Base-by-base conservation (phyloP, 2,113 vertebrate genomes). In the Lycaon pictus region DNA sequence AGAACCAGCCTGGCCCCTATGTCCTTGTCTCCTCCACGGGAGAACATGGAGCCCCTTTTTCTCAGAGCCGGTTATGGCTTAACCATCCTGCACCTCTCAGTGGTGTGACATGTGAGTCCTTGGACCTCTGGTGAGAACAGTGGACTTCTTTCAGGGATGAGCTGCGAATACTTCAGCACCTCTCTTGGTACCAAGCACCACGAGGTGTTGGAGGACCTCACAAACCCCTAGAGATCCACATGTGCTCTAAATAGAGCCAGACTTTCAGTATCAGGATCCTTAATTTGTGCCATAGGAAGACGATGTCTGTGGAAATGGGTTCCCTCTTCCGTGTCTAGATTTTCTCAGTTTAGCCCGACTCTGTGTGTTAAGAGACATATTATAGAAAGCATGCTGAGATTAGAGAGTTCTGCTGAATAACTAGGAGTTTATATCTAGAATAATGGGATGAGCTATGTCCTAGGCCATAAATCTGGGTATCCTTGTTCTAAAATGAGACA, bases 401-500 rank as follows among this genome's bases (percentile, higher is more conserved):
- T 85, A 63, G 71, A 87, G 43, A 88, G 48, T 82, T 82, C 69
- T 81, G 20, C 29, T 84, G 22, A 32, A 81, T 79, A 51, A 91
- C 35, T 58, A 53, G 22, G 16, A 74, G 20, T 86, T 93, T 88
- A 71, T 0, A 62, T 60, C 35, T 89, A 88, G 60, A 91, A 82
- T 77, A 58, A 77, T 19, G 55, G 43, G 81, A 69, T 84, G 15
- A 95, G 35, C n/a, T 25, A 12, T 74, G 4, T 69, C 5, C 3
- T 93, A n/a, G 29, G 69, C 9, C 11, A 67, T 77, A 62, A 93
- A 83, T 80, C 58, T n/a, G 62, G 56, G 20, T 53, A n/a, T 69
- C 53, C 58, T 88, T 87, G 51, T 92, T 92, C 83, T 92, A 82
- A 95, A 95, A 77, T 62, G 43, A 83, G 89, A 94, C 29, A 48